A percentile compares a stretch with the other conserved stretches of the same genome.
phyloP scores from a whole-genome alignment of 2,797 vertebrate species.

The Parotocinclus haroldoi region DNA sequence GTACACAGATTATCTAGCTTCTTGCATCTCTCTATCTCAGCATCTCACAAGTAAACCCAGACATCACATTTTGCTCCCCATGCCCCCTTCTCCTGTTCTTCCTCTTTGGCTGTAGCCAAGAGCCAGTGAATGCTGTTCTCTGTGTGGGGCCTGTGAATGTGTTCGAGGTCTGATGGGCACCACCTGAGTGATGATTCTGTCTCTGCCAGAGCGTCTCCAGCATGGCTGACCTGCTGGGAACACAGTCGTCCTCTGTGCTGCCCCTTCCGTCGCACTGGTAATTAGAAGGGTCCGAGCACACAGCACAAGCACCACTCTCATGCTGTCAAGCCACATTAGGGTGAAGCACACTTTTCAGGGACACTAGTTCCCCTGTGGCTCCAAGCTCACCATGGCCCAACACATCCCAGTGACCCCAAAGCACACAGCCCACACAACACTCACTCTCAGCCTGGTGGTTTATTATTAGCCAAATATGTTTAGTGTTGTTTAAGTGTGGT shows the following conservation, averaged over 20 bases:
- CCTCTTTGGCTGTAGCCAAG: slow-evolving; percentile 72
- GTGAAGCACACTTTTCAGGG: slow-evolving; percentile 43
- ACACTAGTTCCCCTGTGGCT: slow-evolving; percentile 47
- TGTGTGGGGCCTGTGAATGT: slow-evolving; percentile 91
- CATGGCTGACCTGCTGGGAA: slow-evolving; percentile 89
- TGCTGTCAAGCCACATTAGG: slow-evolving; percentile 70
- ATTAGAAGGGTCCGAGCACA: slow-evolving; percentile 73
- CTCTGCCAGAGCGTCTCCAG: slow-evolving; percentile 79
- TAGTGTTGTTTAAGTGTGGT: slow-evolving; percentile 24
- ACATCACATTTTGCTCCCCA: slow-evolving; percentile 64
- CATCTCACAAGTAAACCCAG: slow-evolving; percentile 21
- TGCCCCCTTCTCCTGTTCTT: slow-evolving; percentile 70
- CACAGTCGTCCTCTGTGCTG: slow-evolving; percentile 77
- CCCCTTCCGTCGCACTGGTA: slow-evolving; percentile 70
- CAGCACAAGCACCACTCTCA: slow-evolving; percentile 76
- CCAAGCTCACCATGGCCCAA: slow-evolving; percentile 31
- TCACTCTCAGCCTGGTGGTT: slow-evolving; percentile 32
- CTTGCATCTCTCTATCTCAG: not conserved
- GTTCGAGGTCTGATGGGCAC: slow-evolving; percentile 82
- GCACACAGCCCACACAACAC: slow-evolving; percentile 36
- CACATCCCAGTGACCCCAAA: slow-evolving; percentile 44
- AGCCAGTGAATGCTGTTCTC: slow-evolving; percentile 90
- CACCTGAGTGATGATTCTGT: slow-evolving; percentile 96
- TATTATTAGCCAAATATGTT: slow-evolving; percentile 40
- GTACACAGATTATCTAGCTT: no score